Conservation (phyloP, 2,797 vertebrate species). For the Gadopsis marmoratus region DNA sequence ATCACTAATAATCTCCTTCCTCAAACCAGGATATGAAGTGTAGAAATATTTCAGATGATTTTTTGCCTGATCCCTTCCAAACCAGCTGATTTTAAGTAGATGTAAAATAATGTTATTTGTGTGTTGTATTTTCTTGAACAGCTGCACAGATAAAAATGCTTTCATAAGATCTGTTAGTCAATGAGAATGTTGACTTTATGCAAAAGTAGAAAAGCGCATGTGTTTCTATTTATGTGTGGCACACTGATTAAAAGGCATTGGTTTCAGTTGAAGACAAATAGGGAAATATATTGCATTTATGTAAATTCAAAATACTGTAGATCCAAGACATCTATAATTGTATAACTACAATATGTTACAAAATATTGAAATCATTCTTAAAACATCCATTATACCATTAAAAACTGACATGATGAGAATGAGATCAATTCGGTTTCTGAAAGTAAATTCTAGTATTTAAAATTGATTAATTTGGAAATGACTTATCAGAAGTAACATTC, state of each 20-base stretch:
- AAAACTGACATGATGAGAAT: neutral
- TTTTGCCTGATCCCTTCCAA: conserved; percentile 12
- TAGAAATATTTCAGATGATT: conserved; percentile 1
- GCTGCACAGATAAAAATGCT: conserved; percentile 16
- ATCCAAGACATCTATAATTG: neutral
- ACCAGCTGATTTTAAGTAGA: conserved; percentile 23
- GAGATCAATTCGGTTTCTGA: neutral
- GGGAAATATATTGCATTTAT: neutral
- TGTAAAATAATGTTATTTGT: conserved; percentile 6
- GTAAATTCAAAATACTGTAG: neutral
- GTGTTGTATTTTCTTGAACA: conserved; percentile 21
- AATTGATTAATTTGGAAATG: neutral
- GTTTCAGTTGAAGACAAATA: neutral
- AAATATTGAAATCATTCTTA: neutral
- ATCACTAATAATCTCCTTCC: neutral
- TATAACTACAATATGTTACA: neutral
- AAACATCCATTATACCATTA: neutral
- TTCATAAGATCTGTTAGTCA: neutral
- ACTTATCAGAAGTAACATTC: too few species aligned
- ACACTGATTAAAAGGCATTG: neutral
- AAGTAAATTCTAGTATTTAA: neutral
- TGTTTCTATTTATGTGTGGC: conserved; percentile 12
- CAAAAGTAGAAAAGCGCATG: conserved; percentile 57
- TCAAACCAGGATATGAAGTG: neutral
- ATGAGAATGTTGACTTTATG: neutral